Conservation (phyloP, 2,888 invertebrate genomes). For the Aphidoletes aphidimyza region DNA sequence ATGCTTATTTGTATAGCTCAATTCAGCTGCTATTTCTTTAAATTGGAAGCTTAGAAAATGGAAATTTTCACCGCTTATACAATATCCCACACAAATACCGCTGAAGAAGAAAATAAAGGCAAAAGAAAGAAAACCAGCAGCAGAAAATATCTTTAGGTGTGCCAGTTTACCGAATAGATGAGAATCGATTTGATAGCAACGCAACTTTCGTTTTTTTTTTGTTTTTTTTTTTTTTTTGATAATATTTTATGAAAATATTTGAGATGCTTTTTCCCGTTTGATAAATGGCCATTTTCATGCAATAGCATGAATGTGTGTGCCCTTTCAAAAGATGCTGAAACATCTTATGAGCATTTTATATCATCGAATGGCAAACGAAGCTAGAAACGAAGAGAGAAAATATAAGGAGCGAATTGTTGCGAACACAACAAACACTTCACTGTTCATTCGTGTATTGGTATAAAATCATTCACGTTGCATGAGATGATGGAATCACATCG, state of each 20-base stretch:
- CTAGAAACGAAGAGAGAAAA: too few species aligned
- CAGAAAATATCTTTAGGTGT: neutral
- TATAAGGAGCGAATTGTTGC: too few species aligned
- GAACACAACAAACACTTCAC: too few species aligned
- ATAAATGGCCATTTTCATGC: neutral
- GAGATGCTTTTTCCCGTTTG: neutral
- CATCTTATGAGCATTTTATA: too few species aligned
- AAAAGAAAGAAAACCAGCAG: neutral
- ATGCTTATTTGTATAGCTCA: neutral
- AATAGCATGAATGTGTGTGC: neutral
- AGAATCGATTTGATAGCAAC: slow-evolving; percentile 26
- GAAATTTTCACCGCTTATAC: neutral
- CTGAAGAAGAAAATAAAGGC: too few species aligned
- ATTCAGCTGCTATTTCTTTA: neutral
- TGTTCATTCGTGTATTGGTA: too few species aligned
- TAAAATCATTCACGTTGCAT: too few species aligned
- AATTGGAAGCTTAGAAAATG: neutral
- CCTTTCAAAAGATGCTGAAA: too few species aligned
- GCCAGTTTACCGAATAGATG: neutral
- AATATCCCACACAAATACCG: neutral
- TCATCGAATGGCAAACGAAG: too few species aligned
- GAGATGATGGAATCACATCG: too few species aligned
- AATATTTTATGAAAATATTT: slow-evolving; percentile 26
- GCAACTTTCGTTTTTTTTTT: neutral
- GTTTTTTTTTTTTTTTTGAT: neutral